phyloP scores from a whole-genome alignment of 2,797 vertebrate genomes.

The Agapornis canus region DNA sequence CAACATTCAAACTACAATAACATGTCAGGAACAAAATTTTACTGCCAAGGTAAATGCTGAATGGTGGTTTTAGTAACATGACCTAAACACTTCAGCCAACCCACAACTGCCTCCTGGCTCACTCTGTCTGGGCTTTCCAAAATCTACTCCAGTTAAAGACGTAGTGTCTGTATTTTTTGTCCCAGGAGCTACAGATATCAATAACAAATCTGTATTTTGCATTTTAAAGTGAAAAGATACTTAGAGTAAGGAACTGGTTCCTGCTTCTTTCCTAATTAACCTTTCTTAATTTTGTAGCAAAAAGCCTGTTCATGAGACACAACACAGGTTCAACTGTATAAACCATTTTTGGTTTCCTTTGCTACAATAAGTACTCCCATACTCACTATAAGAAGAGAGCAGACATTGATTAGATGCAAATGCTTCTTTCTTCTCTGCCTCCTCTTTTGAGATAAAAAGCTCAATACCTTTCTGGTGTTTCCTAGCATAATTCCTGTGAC shows the following conservation, averaged over 20 bases:
- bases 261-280: not conserved
- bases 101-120: not conserved
- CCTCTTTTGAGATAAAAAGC: not conserved
- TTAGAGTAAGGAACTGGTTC: not conserved
- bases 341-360: not conserved
- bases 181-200: not conserved
- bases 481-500: not conserved
- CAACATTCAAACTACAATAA: not conserved
- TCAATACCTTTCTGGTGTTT: not conserved
- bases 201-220: not conserved
- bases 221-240: not conserved
- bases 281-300: not conserved
- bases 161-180: not conserved
- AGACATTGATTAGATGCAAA: not conserved
- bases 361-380: not conserved
- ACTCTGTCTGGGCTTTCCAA: not conserved
- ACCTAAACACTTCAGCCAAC: not conserved
- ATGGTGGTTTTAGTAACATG: not conserved
- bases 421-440: not conserved
- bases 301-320: rapidly evolving
- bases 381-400: not conserved
- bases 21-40: not conserved
- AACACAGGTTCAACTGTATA: not conserved
- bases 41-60: not conserved
- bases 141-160: not conserved